These are phyloP conservation scores for Coracias cyanogaster DNA, from an alignment of 2,797 vertebrate species.

Conservation along the genomic window DNA sequence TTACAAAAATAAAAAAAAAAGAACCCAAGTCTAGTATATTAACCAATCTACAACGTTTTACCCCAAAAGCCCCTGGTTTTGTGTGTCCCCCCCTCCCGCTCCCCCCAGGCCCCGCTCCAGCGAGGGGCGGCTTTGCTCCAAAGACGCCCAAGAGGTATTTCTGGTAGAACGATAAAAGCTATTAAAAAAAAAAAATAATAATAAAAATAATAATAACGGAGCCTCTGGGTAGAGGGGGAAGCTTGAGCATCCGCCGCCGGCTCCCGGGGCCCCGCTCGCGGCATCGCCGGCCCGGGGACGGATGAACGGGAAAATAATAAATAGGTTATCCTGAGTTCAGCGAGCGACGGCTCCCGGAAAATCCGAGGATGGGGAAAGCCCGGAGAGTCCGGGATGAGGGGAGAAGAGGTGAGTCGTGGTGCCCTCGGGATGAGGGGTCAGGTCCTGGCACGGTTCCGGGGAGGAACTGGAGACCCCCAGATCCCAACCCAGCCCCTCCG, in stretches of 20 bases:
- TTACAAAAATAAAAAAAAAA: constrained; percentile 86
- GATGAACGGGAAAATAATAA: constrained; percentile 80
- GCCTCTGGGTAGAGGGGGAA: neutral
- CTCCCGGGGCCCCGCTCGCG: neutral
- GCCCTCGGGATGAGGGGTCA: neutral
- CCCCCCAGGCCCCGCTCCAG: neutral
- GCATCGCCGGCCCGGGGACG: neutral
- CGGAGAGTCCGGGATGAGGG: neutral
- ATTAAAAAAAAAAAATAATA: neutral
- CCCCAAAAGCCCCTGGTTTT: neutral
- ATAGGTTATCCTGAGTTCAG: constrained; percentile 90
- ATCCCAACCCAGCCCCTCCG: neutral
- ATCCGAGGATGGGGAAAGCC: neutral
- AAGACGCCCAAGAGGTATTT: constrained; percentile 9
- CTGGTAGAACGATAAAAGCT: neutral
- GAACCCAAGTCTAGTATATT: constrained; percentile 70
- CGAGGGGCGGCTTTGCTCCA: neutral
- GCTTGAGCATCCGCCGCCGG: neutral
- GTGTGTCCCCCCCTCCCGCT: neutral
- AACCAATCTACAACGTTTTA: constrained; percentile 72
- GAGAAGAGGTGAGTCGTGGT: neutral
- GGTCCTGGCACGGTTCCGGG: neutral
- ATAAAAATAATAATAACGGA: neutral
- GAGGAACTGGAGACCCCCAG: neutral
- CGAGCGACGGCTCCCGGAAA: constrained; percentile 21